These are phyloP conservation scores for Hepsetus odoe DNA, from an alignment of 2,113 vertebrate genomes.

Conservation along the genomic window DNA sequence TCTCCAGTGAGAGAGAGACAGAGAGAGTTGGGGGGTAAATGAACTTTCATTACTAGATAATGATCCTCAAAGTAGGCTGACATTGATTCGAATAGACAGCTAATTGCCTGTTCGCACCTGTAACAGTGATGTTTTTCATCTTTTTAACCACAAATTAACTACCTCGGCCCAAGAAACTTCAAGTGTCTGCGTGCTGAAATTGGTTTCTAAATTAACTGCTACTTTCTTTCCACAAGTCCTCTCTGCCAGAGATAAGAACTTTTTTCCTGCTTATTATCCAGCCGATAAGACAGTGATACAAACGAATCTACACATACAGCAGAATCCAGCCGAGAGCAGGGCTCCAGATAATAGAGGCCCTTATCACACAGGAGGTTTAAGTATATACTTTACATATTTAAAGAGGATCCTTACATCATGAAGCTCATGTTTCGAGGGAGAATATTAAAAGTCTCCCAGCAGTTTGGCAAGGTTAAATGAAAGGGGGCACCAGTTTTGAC, in stretches of 20 bases:
- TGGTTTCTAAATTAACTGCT: conserved; percentile 41
- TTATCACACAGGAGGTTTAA: conserved; percentile 70
- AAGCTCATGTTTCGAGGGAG: conserved; percentile 65
- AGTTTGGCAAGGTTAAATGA: conserved; percentile 68
- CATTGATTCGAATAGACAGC: conserved; percentile 61
- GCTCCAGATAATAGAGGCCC: conserved; percentile 67
- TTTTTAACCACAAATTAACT: conserved; percentile 46
- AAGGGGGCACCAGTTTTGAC: conserved; percentile 52
- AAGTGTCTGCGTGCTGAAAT: conserved; percentile 29
- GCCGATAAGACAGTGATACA: conserved; percentile 72
- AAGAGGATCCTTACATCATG: conserved; percentile 74
- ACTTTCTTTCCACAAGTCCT: neutral
- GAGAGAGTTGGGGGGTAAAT: conserved; percentile 22
- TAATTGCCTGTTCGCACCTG: conserved; percentile 77
- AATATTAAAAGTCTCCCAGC: conserved; percentile 66
- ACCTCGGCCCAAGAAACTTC: conserved; percentile 18
- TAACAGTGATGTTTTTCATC: conserved; percentile 67
- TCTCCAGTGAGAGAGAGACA: neutral
- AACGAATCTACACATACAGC: conserved; percentile 71
- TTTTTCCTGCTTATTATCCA: conserved; percentile 61
- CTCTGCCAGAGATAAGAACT: conserved; percentile 64
- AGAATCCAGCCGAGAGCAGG: conserved; percentile 62
- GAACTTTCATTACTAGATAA: conserved; percentile 53
- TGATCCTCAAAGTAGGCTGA: conserved; percentile 42
- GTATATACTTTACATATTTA: conserved; percentile 79